A percentile compares a stretch with the other conserved stretches of the same genome.
These are phyloP conservation scores for Heterodera schachtii DNA, from an alignment of 1,140 invertebrate species.

Conservation along the genomic window DNA sequence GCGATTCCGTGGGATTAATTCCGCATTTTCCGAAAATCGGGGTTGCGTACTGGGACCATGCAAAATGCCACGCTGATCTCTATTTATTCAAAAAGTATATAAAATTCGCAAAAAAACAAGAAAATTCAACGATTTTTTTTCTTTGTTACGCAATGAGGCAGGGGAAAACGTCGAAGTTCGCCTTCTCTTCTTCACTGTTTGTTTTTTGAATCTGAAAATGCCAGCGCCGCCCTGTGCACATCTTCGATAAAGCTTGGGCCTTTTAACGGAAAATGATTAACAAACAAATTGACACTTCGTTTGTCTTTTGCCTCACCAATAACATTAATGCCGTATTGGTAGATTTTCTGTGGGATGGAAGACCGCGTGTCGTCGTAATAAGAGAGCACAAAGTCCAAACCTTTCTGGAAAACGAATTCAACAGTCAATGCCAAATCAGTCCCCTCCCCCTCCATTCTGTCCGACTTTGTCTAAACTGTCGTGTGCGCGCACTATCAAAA, in stretches of 20 bases:
- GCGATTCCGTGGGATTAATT: too few species aligned
- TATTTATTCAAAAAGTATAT: too few species aligned
- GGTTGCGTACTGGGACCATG: too few species aligned
- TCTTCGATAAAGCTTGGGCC: constrained; percentile 14
- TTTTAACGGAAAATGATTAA: not conserved
- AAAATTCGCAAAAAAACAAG: too few species aligned
- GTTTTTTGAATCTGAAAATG: not conserved
- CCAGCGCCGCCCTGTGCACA: constrained; percentile 18
- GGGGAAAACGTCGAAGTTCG: too few species aligned
- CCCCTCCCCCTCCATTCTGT: too few species aligned
- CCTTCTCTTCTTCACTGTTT: not conserved
- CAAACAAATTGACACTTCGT: not conserved
- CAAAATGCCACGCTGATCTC: too few species aligned
- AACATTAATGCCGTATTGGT: constrained; percentile 28
- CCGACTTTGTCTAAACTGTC: constrained; percentile 43
- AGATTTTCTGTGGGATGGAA: constrained; percentile 58
- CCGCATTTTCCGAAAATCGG: too few species aligned
- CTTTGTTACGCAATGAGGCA: too few species aligned
- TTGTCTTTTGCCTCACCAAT: constrained; percentile 1
- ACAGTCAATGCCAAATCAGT: too few species aligned
- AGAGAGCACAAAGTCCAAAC: constrained; percentile 70
- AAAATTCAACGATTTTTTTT: too few species aligned
- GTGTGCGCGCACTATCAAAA: constrained; percentile 54
- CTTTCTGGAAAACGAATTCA: constrained; percentile 63
- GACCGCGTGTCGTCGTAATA: constrained; percentile 70